phyloP scores from a whole-genome alignment of 1,140 invertebrate species.

The Brachionus rotundiformis region DNA sequence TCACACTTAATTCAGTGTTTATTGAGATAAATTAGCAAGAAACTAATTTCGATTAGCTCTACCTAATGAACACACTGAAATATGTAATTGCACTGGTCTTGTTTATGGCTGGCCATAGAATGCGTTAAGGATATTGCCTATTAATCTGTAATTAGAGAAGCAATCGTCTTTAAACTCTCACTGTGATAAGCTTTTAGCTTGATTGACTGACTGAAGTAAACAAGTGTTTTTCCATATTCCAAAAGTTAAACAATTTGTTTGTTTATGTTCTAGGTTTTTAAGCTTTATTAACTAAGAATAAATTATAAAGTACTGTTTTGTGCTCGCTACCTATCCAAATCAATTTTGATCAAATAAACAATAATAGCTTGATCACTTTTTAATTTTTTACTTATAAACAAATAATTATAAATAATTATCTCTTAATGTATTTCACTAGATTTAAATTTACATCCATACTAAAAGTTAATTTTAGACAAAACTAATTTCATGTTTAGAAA shows the following conservation, averaged over 20 bases:
- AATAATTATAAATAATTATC: too few species aligned
- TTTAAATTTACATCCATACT: too few species aligned
- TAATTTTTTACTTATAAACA: too few species aligned
- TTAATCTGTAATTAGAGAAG: not conserved
- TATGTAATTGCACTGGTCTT: not conserved
- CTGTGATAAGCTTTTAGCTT: constrained; percentile 34
- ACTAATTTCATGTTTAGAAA: too few species aligned
- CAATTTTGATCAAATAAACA: not conserved
- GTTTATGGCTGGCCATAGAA: not conserved
- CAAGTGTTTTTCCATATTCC: not conserved
- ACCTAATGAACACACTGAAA: not conserved
- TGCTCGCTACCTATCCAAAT: not conserved
- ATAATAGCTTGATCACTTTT: too few species aligned
- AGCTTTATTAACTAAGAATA: too few species aligned
- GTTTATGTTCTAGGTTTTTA: constrained; percentile 22
- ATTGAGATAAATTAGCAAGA: not conserved
- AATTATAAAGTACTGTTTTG: too few species aligned
- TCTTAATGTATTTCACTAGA: too few species aligned
- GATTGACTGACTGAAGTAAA: constrained; percentile 23
- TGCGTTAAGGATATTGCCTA: not conserved
- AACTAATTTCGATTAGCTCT: constrained; percentile 25
- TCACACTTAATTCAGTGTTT: not conserved
- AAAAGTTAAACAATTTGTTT: not conserved
- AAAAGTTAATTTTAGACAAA: too few species aligned
- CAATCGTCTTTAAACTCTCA: not conserved